Evolutionary conservation across 1,140 invertebrate species (phyloP), one percentile per base, ranked within the genome.

Genomic region (Drosophila murphyi): DNA sequence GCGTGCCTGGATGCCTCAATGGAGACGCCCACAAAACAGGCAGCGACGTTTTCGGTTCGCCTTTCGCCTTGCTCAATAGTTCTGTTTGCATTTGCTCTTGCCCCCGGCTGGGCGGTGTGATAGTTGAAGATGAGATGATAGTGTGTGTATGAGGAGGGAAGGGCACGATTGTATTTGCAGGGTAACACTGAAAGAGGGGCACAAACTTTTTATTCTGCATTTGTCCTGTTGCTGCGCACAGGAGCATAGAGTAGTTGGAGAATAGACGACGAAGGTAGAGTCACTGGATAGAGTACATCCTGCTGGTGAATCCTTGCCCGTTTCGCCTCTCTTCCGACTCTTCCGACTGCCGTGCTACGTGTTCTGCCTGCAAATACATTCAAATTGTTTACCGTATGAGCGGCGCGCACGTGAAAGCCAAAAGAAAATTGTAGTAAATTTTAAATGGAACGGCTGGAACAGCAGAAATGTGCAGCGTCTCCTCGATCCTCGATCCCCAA

Each of bases 381-480:
- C 87, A 89, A 89, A 89, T 89, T 89, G 85, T 89, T 89, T 89
- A 89, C 85, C 86, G 86, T 90, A 90, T 79, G 81, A 79, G 85
- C 78, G 78, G 72, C 45, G 78, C 70, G 83, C 83, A 88, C 83
- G 85, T 88, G 86, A 89, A 89, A 85, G 74, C 82, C 73, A 80
- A 75, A 86, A 88, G 85, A 89, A 88, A 89, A 89, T 90, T 89
- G 85, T 89, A 90, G 78, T 89, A 89, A 89, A 89, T 89, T 89
- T 90, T 89, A 89, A 89, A 89, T 86, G 79, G 85, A 72, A 85
- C 72, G 71, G 83, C 20, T 20, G 20, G 20, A 20, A 20, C 85
- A 87, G 83, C 85, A 89, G 80, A 89, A 88, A 88, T 88, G 80
- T 87, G 80, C 83, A 88, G 43, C 65, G 55, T 39, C 37, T 56